Base-by-base conservation (phyloP, 2,797 vertebrate genomes). In the Neomorphus geoffroyi region DNA sequence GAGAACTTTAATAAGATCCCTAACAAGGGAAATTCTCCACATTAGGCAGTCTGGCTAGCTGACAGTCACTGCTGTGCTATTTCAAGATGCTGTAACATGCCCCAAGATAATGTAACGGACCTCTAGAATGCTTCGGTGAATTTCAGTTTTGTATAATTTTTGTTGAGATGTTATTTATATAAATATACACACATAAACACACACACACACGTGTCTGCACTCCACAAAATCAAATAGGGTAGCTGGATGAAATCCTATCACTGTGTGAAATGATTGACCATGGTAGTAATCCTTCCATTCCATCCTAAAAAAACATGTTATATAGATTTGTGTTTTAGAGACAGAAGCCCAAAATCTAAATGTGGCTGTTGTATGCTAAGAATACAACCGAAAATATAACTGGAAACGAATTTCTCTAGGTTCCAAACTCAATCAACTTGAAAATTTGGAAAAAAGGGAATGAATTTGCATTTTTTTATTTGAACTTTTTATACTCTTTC, bases 1-100 rank as follows among this genome's bases (percentile, higher is more conserved):
- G 93, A 80, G 93, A 94, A 87, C 83, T 96, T 97, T 95, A 97
- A 97, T 96, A 95, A 97, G 91, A 90, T 93, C 86, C 75, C 90
- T 93, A 94, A 93, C 83, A 96, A 91, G 95, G 86, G 88, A 95
- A 96, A 95, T 86, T 85, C 80, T 94, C 86, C 74, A 60, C 84
- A 73, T 95, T 90, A 96, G 86, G 81, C 90, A 92, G 58, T 80
- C 72, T 95, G 95, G 94, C 92, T 94, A 84, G 69, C 51, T 95
- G 89, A 93, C 94, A 95, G 89, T 90, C 77, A 86, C 90, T 86
- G 83, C 93, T 93, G 79, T 92, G 86, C 66, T 91, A 66, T 93
- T 95, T 94, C 85, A 91, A 90, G 89, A 86, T 83, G 75, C 53
- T 95, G 60, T 91, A 94, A 96, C 90, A 84, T 57, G 56, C 43